A percentile compares a stretch with the other conserved stretches of the same genome.
phyloP scores from a whole-genome alignment of 2,113 vertebrate genomes.

The Chrysemys picta region DNA sequence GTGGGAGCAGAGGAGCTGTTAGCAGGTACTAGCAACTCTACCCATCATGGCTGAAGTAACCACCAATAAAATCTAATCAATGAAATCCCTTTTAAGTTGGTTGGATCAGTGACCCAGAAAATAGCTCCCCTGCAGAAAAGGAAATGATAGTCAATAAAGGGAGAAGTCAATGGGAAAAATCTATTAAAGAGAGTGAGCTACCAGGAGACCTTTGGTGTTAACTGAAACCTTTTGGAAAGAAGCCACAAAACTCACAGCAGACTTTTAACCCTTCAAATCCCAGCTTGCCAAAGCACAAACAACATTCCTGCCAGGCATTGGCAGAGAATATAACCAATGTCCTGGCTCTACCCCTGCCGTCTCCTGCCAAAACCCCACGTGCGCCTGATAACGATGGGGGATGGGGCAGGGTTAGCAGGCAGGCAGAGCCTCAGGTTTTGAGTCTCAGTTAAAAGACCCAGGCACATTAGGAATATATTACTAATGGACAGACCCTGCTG shows the following conservation, averaged over 20 bases:
- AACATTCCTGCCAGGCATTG: neutral
- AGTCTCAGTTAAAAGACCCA: rapidly evolving
- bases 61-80: constrained; percentile 87
- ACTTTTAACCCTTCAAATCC: constrained; percentile 70
- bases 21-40: constrained; percentile 54
- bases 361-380: rapidly evolving
- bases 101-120: constrained; percentile 91
- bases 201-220: constrained; percentile 79
- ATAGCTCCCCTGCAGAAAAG: constrained; percentile 87
- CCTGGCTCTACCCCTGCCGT: rapidly evolving
- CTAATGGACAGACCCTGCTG: rapidly evolving
- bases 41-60: constrained; percentile 73
- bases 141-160: constrained; percentile 90
- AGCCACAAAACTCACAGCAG: constrained; percentile 67
- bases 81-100: constrained; percentile 84
- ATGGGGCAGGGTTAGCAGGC: rapidly evolving
- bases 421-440: rapidly evolving
- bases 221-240: constrained; percentile 80
- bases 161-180: constrained; percentile 82
- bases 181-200: constrained; percentile 80
- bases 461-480: too few relatives aligned
- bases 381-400: rapidly evolving
- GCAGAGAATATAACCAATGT: neutral
- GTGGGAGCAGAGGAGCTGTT: constrained; percentile 10
- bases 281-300: rapidly evolving